Evolutionary conservation across 2,797 vertebrate genomes (phyloP), one percentile per base, ranked within the genome.

Genomic region (Trachurus trachurus): DNA sequence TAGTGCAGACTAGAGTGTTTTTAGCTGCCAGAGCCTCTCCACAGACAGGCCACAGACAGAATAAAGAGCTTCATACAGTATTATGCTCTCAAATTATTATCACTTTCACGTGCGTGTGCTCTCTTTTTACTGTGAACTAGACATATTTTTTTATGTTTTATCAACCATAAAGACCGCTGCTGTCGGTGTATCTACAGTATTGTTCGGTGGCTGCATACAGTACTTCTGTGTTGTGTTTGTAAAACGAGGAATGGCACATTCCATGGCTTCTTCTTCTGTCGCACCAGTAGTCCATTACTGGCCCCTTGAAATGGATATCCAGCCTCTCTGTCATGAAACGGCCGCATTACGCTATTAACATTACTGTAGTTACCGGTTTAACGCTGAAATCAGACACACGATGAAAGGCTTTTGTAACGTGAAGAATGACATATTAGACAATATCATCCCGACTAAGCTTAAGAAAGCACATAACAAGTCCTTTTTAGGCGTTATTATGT

Each of bases 301-400:
- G 61, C 76, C 87, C 87, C 82, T 90, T 92, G 90, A 93, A 88
- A 90, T 88, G 31, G 87, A 93, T 87, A 86, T 64, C 26, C 73
- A 56, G 62, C 82, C 69, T 73, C 72, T 81, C 74, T 65, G 47
- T 83, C 69, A 68, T 81, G 49, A 91, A 90, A 91, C 69, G 68
- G 53, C 66, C 77, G 67, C 26, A 91, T 93, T 91, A 84, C 11
- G 17, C 61, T 62, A 82, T 91, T 85, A 89, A 80, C 68, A 62
- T 88, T 71, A 80, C 16, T n/a, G 59, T 84, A 71, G 91, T 91
- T 89, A 87, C 75, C 57, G 76, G 78, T 89, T 85, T 78, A 86
- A 75, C 66, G 4, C 54, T 91, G 89, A 88, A 92, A 94, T 91
- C 81, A 49, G 90, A 92, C 79, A 86, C 87, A 54, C 19, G 69